Base-by-base conservation (phyloP, 2,888 invertebrate genomes). In the Blomia tropicalis region DNA sequence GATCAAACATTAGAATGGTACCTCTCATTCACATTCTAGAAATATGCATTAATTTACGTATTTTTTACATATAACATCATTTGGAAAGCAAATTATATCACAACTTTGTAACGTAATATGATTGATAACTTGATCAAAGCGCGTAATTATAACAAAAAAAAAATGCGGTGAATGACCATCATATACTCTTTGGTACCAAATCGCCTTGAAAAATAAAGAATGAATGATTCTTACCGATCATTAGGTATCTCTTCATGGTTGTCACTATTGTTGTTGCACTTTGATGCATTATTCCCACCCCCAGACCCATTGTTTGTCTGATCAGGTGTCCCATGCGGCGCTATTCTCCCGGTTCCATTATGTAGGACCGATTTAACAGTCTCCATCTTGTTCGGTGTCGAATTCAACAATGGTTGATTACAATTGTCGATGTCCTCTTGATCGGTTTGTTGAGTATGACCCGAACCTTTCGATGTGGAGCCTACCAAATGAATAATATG, bases 321-420 rank as follows among this genome's bases (percentile, higher is more conserved):
- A 47, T 47, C 51, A 25, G 51, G 7, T 47, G 27, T 11, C 7
- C 51, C n/a, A n/a, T 11, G 7, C 5, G 51, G 51, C 51, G 27
- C 51, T 47, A 47, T 47, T 47, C 51, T 47, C 7, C 23, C 22
- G 7, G 51, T 19, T 22, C 51, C 51, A 47, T 47, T 47, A 7
- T 47, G 51, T 27, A 47, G 27, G 51, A 47, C 51, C 51, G 51
- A 22, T 19, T 47, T 47, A n/a, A 47, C 51, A 14, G 51, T n/a
- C n/a, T 47, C n/a, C 51, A 47, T 47, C 7, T 47, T 47, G 27
- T 27, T 27, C 23, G 51, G 51, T 27, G 51, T 17, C n/a, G 41
- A 47, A n/a, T 19, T 47, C 23, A 47, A 27, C 7, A 47, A n/a
- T 22, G 51, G 51, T 22, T 25, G 7, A n/a, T 27, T 47, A 14